Base-by-base conservation (phyloP, 2,113 vertebrate species). In the Perca fluviatilis region DNA sequence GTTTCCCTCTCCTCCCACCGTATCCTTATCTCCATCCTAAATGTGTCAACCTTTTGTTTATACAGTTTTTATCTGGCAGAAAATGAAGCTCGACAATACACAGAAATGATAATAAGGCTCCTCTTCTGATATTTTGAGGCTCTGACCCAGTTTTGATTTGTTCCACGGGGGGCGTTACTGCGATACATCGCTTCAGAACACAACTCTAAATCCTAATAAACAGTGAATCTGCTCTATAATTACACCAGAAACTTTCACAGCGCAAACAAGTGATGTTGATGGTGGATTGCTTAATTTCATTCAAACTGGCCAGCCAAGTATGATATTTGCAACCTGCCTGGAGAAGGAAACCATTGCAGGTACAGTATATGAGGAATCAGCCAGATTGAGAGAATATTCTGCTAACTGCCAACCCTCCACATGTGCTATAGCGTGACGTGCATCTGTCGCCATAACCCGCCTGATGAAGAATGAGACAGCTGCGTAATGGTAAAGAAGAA, bases 91-190 rank as follows among this genome's bases (percentile, higher is more conserved):
- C 36, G 69, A 91, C 88, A 89, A 90, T 76, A 83, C 84, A 82
- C 80, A 88, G 81, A 85, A 60, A 89, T 86, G 79, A 85, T 90
- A 92, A 92, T 93, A 87, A 92, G 83, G 77, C 87, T 89, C 68
- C 77, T 87, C 80, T 86, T 87, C 76, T 88, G 86, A 87, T 92
- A 92, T 92, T 93, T 84, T 76, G 60, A 91, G 91, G 77, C 91
- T 92, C 80, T 94, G 93, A 93, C 93, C 93, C 92, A 94, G 86
- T 93, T 94, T 89, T 81, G 90, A 86, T 91, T 83, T 80, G 78
- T 88, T 90, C 85, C 81, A 91, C 23, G 3, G 82, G 84, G 81
- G 87, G 83, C 40, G 46, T 79, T 80, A 16, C 79, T 74, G 80
- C 21, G 68, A 82, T 77, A 54, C 85, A 76, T 60, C 19, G 21